These are phyloP conservation scores for Bufotes viridis DNA, from an alignment of 2,797 vertebrate species.

Conservation along the genomic window DNA sequence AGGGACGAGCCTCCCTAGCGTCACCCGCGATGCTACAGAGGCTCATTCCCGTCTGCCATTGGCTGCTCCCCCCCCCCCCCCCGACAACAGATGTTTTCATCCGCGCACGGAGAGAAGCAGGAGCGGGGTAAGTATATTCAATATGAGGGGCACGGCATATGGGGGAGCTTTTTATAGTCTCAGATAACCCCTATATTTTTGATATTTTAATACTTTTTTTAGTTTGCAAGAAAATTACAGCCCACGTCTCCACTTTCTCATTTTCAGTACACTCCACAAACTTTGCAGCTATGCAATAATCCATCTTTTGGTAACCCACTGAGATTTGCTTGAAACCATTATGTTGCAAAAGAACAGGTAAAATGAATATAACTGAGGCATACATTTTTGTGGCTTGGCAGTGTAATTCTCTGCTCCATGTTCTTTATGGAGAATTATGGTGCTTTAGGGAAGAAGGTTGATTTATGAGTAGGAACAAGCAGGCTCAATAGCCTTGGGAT, in stretches of 20 bases:
- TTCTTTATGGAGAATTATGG: conserved; percentile 54
- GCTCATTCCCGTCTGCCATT: too few relatives aligned
- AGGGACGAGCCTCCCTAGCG: too few relatives aligned
- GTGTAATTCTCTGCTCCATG: conserved; percentile 48
- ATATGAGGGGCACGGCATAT: too few relatives aligned
- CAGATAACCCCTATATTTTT: too few relatives aligned
- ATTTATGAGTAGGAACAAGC: conserved; percentile 54
- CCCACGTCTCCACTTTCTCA: neutral
- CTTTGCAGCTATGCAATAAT: neutral
- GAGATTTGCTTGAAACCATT: conserved; percentile 29
- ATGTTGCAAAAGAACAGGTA: conserved; percentile 26
- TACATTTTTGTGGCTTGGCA: conserved; percentile 41
- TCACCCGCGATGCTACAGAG: too few relatives aligned
- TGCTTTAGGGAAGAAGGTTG: conserved; percentile 50
- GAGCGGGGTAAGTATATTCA: too few relatives aligned
- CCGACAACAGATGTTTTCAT: too few relatives aligned
- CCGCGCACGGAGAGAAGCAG: too few relatives aligned
- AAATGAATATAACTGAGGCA: conserved; percentile 33
- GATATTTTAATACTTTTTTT: neutral
- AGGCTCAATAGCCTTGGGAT: conserved; percentile 50
- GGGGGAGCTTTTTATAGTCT: too few relatives aligned
- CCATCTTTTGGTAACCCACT: conserved; percentile 8
- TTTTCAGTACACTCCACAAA: conserved; percentile 9
- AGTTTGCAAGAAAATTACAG: neutral
- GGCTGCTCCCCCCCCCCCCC: too few relatives aligned